These are phyloP conservation scores for Drosophila engyochracea DNA, from an alignment of 2,888 invertebrate species.

Conservation along the genomic window DNA sequence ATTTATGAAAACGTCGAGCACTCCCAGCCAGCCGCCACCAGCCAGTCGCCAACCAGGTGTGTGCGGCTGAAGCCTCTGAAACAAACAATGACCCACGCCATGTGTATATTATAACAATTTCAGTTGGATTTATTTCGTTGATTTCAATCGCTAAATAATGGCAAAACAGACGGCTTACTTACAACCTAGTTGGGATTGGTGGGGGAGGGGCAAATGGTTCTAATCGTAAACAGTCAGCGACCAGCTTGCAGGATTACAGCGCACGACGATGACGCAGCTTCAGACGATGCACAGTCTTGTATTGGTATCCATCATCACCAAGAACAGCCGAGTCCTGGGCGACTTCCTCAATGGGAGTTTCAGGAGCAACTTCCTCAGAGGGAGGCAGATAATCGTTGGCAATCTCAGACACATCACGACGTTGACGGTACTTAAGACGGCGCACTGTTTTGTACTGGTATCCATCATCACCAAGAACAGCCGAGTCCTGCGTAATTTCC, in stretches of 20 bases:
- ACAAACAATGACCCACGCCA: constrained; percentile 43
- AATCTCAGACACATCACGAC: constrained; percentile 69
- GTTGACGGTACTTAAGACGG: constrained; percentile 70
- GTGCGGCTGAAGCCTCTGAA: constrained; percentile 21
- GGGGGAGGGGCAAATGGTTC: constrained; percentile 50
- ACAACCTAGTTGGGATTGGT: constrained; percentile 64
- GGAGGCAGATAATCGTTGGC: constrained; percentile 69
- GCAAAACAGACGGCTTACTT: constrained; percentile 66
- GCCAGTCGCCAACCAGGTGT: constrained; percentile 42
- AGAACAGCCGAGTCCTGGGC: constrained; percentile 57
- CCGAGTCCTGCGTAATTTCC: constrained; percentile 52
- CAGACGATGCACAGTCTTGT: constrained; percentile 77
- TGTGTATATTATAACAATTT: constrained; percentile 73
- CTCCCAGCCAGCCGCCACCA: constrained; percentile 29
- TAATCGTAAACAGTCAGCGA: constrained; percentile 63
- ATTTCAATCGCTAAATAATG: constrained; percentile 78
- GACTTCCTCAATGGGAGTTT: constrained; percentile 52
- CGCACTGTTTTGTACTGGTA: constrained; percentile 73
- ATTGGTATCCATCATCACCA: constrained; percentile 67
- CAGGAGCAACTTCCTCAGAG: neutral
- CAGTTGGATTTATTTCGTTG: constrained; percentile 74
- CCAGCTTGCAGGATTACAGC: constrained; percentile 54
- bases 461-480: constrained; percentile 66
- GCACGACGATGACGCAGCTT: constrained; percentile 78
- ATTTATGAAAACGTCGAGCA: constrained; percentile 75